Base-by-base conservation (phyloP, 2,797 vertebrate species). In the Myotis findleyi region DNA sequence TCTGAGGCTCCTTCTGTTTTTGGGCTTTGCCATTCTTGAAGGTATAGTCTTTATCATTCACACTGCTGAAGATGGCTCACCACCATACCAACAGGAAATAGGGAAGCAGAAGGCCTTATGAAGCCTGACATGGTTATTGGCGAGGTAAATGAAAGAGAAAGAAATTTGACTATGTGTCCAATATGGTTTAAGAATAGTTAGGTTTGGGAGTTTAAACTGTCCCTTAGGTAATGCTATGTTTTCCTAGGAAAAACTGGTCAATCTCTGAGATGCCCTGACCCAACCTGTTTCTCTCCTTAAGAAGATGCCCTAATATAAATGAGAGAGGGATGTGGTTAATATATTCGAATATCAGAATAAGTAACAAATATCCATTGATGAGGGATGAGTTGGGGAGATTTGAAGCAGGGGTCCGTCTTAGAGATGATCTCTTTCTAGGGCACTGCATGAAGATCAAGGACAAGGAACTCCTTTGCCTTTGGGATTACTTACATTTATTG, bases 141-240 rank as follows among this genome's bases (percentile, higher is more conserved):
- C 87, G 66, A 72, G 76, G 12, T 17, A 76, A 80, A 25, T 20
- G 27, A 83, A 59, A 17, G 44, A 66, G 30, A n/a, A 47, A 59
- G n/a, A 72, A 53, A 18, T 13, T 51, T 41, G 47, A 55, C 5
- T 6, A 51, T 51, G 23, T 75, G 38, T 68, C 47, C 79, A 71
- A 0, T 38, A 13, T 18, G 12, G 13, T 83, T 86, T 57, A 66
- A 73, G 77, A 92, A 21, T 64, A 51, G 49, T 59, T 93, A 38
- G 49, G 85, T 85, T 80, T 72, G 59, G 53, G 51, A 33, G 69
- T 73, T 79, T 77, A 79, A 90, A 92, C 33, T 77, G 68, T 55
- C 27, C 41, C 9, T 0, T 30, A 68, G 21, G 47, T 23, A 66
- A 38, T 49, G 33, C 11, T 69, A 14, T 87, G 5, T 79, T 57